Conservation (phyloP, 92 coral and sea anemone genomes). For the Siderastrea radians region DNA sequence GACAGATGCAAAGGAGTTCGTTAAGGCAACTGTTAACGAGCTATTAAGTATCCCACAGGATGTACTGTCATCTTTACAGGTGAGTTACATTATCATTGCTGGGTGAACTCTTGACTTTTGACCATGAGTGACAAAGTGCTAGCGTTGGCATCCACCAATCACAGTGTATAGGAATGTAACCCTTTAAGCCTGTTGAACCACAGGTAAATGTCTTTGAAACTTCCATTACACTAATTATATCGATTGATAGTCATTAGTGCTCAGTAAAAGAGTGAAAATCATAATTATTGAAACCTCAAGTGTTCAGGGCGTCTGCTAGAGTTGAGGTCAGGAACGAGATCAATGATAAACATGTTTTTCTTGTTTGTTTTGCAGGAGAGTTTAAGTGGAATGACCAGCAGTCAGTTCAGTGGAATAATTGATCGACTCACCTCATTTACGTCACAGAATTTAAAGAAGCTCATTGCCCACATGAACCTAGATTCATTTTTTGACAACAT, state of each 20-base stretch:
- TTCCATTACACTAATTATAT: no score
- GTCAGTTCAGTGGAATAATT: conserved; percentile 80
- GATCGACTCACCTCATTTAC: conserved; percentile 86
- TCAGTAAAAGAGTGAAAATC: no score
- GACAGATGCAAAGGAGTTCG: conserved; percentile 80
- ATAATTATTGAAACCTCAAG: no score
- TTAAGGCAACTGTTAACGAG: conserved; percentile 78
- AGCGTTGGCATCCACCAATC: no score
- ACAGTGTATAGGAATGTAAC: no score
- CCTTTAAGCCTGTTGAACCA: no score
- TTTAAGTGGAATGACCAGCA: conserved; percentile 81
- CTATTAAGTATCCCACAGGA: conserved; percentile 89
- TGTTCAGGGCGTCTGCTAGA: no score
- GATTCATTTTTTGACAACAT: conserved; percentile 80
- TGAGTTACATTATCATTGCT: background rate
- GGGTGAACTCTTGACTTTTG: no score
- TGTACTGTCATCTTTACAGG: conserved; percentile 84
- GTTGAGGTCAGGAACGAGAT: background rate
- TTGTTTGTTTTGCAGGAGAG: conserved; percentile 74
- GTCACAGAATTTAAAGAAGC: conserved; percentile 81
- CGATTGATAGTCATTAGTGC: no score
- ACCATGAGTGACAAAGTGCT: no score
- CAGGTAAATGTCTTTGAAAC: no score
- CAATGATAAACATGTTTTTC: background rate
- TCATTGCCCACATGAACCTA: conserved; percentile 76